phyloP scores from a whole-genome alignment of 2,797 vertebrate genomes.

The Okamejei kenojei region DNA sequence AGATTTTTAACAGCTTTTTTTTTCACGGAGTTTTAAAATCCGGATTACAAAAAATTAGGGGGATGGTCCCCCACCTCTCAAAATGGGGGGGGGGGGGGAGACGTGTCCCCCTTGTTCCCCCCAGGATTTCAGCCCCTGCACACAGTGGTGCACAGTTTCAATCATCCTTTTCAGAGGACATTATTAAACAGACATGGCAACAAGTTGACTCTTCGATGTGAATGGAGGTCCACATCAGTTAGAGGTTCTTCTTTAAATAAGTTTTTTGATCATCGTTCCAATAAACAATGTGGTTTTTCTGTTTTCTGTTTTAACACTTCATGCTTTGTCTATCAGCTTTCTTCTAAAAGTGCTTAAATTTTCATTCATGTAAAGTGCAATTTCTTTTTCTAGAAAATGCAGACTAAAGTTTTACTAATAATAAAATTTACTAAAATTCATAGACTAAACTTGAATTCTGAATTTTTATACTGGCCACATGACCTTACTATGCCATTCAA shows the following conservation, averaged over 20 bases:
- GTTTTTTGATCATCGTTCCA: too few relatives aligned
- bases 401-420: background rate
- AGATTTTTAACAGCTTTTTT: too few relatives aligned
- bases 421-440: background rate
- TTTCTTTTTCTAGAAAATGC: background rate
- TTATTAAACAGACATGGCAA: background rate
- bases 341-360: background rate
- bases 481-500: background rate
- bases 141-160: background rate
- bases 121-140: too few relatives aligned
- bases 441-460: background rate
- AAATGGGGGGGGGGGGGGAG: too few relatives aligned
- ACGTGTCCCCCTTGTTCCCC: too few relatives aligned
- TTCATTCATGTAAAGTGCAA: background rate
- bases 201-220: background rate
- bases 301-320: background rate
- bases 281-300: too few relatives aligned
- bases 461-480: background rate
- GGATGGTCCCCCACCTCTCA: too few relatives aligned
- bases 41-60: too few relatives aligned
- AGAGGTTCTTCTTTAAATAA: too few relatives aligned
- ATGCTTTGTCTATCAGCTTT: background rate
- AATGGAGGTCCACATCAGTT: background rate
- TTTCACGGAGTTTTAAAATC: too few relatives aligned
- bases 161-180: background rate